Percentiles rank a stretch among this genome's conserved stretches.
phyloP scores from a whole-genome alignment of 2,888 invertebrate species.

The Chaitophorus viminalis region DNA sequence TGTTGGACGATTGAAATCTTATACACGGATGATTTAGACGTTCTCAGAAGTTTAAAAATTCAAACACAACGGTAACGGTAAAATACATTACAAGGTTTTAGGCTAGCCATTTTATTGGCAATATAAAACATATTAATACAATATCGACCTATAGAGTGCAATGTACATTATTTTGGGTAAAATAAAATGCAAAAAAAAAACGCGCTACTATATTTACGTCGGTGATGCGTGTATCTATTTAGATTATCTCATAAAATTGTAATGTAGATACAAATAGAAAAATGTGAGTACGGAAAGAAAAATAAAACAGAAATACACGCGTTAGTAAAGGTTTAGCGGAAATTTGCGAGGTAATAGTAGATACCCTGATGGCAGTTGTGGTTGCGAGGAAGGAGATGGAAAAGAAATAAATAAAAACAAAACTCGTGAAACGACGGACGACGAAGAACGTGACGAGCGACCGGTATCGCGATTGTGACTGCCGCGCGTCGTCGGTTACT shows the following conservation, averaged over 20 bases:
- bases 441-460: neutral
- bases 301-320: neutral
- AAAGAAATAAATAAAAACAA: constrained; percentile 15
- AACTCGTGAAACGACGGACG: neutral
- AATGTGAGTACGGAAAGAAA: neutral
- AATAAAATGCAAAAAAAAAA: neutral
- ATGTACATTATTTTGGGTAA: neutral
- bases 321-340: no score
- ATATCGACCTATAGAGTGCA: neutral
- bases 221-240: neutral
- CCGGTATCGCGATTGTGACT: constrained; percentile 44
- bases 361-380: no score
- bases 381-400: neutral
- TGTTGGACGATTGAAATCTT: neutral
- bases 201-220: neutral
- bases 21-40: neutral
- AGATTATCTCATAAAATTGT: no score
- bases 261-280: neutral
- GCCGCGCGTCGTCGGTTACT: constrained; percentile 55
- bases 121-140: neutral
- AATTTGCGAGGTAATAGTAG: no score
- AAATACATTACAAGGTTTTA: neutral
- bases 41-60: neutral
- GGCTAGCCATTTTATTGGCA: neutral
- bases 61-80: neutral